Conservation (phyloP, 1,140 invertebrate genomes). For the Holotrichia oblita region DNA sequence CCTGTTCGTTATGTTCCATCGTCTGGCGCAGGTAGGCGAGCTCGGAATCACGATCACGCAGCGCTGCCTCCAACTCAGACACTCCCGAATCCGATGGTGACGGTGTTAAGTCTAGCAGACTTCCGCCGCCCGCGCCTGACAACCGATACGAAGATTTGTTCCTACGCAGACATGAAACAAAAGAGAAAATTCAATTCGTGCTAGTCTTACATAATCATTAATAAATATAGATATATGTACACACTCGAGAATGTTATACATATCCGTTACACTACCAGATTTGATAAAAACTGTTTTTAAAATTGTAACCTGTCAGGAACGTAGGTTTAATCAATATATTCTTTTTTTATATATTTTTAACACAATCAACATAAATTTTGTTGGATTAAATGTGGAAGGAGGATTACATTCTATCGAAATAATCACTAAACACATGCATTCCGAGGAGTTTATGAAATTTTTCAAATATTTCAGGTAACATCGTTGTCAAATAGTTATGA, state of each 20-base stretch:
- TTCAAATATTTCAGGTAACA: too few species aligned
- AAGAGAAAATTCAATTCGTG: conserved; percentile 37
- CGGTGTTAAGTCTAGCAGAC: conserved; percentile 70
- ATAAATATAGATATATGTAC: neutral
- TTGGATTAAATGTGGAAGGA: too few species aligned
- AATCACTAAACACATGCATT: too few species aligned
- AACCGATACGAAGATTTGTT: conserved; percentile 54
- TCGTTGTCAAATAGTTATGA: too few species aligned
- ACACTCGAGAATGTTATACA: neutral
- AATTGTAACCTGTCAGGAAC: too few species aligned
- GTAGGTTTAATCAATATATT: too few species aligned
- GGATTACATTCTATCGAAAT: too few species aligned
- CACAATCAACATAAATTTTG: too few species aligned
- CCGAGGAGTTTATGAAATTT: too few species aligned
- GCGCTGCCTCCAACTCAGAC: conserved; percentile 78
- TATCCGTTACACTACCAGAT: too few species aligned
- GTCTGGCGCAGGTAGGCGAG: conserved; percentile 76
- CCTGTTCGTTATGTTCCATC: conserved; percentile 83
- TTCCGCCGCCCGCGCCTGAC: conserved; percentile 53
- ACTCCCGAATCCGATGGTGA: conserved; percentile 85
- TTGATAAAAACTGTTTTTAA: too few species aligned
- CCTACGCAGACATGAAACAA: conserved; percentile 48
- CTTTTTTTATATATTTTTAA: too few species aligned
- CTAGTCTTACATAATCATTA: neutral
- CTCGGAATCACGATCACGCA: conserved; percentile 78